Evolutionary conservation across 2,113 vertebrate genomes (phyloP).

Genomic region (Malurus elegans): DNA sequence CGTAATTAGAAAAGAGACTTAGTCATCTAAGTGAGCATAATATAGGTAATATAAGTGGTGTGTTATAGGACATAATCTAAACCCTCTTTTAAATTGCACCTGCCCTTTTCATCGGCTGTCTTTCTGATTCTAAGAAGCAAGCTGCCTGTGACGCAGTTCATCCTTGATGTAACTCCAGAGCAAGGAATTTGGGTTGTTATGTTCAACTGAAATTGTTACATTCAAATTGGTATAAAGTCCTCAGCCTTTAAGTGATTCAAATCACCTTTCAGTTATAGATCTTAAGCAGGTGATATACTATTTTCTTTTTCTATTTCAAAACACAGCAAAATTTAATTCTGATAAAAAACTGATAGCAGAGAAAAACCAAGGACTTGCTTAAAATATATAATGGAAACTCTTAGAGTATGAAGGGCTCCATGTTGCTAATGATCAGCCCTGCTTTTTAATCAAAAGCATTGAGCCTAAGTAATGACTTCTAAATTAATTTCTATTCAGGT

Average conservation of each 20-base stretch:
- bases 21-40: slow-evolving; percentile 56
- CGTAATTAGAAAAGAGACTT: slow-evolving; percentile 46
- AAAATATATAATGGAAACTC: not conserved
- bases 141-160: not conserved
- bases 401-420: not conserved
- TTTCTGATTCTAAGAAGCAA: slow-evolving; percentile 6
- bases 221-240: not conserved
- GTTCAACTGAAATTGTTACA: not conserved
- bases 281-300: not conserved
- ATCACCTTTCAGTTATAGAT: not conserved
- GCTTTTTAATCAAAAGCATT: not conserved
- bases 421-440: not conserved
- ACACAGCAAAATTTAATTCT: not conserved
- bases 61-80: slow-evolving; percentile 35
- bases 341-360: not conserved
- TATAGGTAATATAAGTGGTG: not conserved
- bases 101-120: slow-evolving; percentile 43
- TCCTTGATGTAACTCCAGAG: not conserved
- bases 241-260: not conserved
- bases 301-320: not conserved
- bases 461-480: not conserved
- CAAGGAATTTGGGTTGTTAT: slow-evolving; percentile 2
- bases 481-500: not conserved
- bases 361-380: not conserved
- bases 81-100: slow-evolving; percentile 36